These are phyloP conservation scores for Pterostichus madidus DNA, from an alignment of 2,888 invertebrate genomes.

Conservation along the genomic window DNA sequence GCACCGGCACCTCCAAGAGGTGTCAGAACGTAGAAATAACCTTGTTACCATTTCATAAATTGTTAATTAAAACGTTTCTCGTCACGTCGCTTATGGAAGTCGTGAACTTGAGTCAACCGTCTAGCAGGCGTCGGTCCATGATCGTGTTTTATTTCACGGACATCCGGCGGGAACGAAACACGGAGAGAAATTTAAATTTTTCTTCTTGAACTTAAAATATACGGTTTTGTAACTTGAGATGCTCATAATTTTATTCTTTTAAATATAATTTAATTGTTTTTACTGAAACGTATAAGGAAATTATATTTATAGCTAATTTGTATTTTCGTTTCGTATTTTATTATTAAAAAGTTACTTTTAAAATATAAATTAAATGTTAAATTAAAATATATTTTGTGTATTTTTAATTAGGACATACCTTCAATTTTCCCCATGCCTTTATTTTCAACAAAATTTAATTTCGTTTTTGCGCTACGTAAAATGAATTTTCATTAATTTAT, in stretches of 20 bases:
- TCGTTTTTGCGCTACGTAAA: not conserved
- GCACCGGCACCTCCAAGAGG: not conserved
- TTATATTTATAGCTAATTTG: not conserved
- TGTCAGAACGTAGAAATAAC: constrained; percentile 49
- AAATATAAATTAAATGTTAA: too few relatives aligned
- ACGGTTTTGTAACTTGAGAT: not conserved
- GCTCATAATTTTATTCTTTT: not conserved
- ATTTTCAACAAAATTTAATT: constrained; percentile 35
- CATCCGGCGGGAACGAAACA: constrained; percentile 10
- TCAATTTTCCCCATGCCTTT: not conserved
- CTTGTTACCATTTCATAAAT: constrained; percentile 53
- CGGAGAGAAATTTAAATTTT: constrained; percentile 31
- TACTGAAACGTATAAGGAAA: not conserved
- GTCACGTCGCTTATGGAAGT: constrained; percentile 27
- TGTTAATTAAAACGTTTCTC: constrained; percentile 59
- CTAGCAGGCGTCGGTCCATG: constrained; percentile 17
- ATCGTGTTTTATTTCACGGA: constrained; percentile 43
- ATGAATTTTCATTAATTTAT: constrained; percentile 31
- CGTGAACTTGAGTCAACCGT: constrained; percentile 22
- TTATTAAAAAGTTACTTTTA: too few relatives aligned
- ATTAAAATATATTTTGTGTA: not conserved
- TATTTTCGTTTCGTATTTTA: not conserved
- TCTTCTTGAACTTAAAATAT: not conserved
- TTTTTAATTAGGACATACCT: not conserved
- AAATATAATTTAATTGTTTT: constrained; percentile 5